Conservation (phyloP, 1,140 invertebrate species). For the Leucophenga varia region DNA sequence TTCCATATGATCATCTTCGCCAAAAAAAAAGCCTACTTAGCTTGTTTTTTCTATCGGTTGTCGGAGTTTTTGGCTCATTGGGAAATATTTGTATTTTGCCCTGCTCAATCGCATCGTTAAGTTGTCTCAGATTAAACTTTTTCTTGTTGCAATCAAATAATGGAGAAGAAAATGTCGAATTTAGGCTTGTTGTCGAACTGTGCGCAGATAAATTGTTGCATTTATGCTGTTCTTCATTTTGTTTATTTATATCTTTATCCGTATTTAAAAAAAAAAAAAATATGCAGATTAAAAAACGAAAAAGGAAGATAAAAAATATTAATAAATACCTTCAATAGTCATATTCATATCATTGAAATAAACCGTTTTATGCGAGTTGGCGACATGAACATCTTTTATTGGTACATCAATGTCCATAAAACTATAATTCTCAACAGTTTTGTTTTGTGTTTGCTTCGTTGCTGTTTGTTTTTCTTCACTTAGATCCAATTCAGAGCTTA, state of each 20-base stretch:
- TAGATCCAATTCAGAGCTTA: no score
- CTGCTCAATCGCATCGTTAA: conserved; percentile 31
- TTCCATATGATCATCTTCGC: conserved; percentile 7
- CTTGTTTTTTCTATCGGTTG: conserved; percentile 20
- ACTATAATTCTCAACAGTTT: no score
- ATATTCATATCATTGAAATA: conserved; percentile 16
- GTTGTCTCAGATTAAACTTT: conserved; percentile 29
- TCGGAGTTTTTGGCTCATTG: conserved; percentile 33
- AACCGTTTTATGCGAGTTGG: no score
- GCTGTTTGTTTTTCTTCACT: no score
- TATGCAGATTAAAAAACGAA: no score
- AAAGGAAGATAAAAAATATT: conserved; percentile 2
- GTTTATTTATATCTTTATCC: no score
- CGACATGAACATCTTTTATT: no score
- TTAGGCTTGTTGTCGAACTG: not conserved
- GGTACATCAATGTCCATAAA: no score
- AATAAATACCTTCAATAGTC: conserved; percentile 9
- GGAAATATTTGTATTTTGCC: conserved; percentile 31
- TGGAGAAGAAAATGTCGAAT: conserved; percentile 18
- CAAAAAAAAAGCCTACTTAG: conserved; percentile 9
- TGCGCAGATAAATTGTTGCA: no score
- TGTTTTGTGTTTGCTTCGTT: no score
- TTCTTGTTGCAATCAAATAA: conserved; percentile 23
- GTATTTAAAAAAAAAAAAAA: no score
- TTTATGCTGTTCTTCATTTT: no score